phyloP scores from a whole-genome alignment of 2,113 vertebrate species.

The Hystrix cristata region DNA sequence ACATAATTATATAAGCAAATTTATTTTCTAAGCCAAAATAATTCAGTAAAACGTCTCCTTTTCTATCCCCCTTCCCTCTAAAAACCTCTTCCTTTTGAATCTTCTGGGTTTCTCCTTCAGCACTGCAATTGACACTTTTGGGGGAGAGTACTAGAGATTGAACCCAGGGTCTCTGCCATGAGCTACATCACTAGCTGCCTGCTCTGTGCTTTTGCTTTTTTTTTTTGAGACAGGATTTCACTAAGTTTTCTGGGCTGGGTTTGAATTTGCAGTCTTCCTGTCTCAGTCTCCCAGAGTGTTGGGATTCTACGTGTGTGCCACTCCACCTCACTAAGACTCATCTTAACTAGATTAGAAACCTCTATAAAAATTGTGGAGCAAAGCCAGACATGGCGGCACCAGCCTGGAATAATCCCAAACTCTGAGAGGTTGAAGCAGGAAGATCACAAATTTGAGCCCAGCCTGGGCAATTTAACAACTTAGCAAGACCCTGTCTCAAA shows the following conservation, averaged over 20 bases:
- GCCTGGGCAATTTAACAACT: neutral
- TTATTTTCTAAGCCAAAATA: constrained; percentile 50
- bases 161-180: neutral
- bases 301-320: neutral
- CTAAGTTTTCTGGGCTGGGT: neutral
- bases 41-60: neutral
- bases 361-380: neutral
- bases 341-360: constrained; percentile 41
- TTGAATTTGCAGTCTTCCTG: neutral
- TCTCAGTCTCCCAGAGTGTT: neutral
- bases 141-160: neutral
- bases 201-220: neutral
- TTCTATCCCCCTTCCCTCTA: neutral
- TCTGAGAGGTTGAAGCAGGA: neutral
- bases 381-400: neutral
- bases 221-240: neutral
- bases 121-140: neutral
- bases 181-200: neutral
- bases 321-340: neutral
- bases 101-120: constrained; percentile 3
- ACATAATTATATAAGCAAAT: neutral
- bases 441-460: neutral
- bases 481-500: neutral
- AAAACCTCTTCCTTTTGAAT: neutral
- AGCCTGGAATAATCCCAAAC: neutral